These are phyloP conservation scores for Drosophila birchii DNA, from an alignment of 2,888 invertebrate species.

Conservation along the genomic window DNA sequence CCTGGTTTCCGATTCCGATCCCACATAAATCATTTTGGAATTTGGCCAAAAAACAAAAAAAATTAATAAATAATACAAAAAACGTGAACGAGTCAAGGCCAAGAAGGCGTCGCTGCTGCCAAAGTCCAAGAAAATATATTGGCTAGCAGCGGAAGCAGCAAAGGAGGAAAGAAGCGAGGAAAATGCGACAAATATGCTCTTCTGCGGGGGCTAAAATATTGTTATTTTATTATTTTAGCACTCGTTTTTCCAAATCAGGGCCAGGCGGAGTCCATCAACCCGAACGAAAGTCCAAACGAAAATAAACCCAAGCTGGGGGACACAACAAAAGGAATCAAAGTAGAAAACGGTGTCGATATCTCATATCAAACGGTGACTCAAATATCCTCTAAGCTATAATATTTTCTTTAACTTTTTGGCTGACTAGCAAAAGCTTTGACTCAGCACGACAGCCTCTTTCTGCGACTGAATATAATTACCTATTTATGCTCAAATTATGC, in stretches of 20 bases:
- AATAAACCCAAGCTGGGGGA: not conserved
- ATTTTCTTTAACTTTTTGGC: not conserved
- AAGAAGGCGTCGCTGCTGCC: conserved; percentile 8
- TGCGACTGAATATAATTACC: not conserved
- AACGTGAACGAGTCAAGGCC: conserved; percentile 42
- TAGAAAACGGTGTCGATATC: no score
- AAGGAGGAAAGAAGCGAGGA: not conserved
- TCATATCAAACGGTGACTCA: not conserved
- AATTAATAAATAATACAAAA: not conserved
- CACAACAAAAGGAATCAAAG: not conserved
- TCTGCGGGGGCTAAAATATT: conserved; percentile 1
- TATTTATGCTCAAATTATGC: not conserved
- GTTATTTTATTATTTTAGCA: conserved; percentile 1
- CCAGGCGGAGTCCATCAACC: conserved; percentile 4
- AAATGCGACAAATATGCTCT: conserved; percentile 26
- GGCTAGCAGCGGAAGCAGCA: conserved; percentile 2
- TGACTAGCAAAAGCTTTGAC: not conserved
- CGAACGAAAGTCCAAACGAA: conserved; percentile 11
- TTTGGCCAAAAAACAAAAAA: conserved; percentile 36
- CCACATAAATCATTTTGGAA: conserved; percentile 53
- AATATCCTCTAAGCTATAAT: not conserved
- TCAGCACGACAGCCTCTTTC: not conserved
- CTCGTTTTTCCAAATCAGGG: conserved; percentile 1
- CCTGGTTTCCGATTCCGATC: not conserved
- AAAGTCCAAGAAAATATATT: conserved; percentile 37